Evolutionary conservation across 1,140 invertebrate genomes (phyloP), one percentile per base, ranked within the genome.

Genomic region (Battus philenor): DNA sequence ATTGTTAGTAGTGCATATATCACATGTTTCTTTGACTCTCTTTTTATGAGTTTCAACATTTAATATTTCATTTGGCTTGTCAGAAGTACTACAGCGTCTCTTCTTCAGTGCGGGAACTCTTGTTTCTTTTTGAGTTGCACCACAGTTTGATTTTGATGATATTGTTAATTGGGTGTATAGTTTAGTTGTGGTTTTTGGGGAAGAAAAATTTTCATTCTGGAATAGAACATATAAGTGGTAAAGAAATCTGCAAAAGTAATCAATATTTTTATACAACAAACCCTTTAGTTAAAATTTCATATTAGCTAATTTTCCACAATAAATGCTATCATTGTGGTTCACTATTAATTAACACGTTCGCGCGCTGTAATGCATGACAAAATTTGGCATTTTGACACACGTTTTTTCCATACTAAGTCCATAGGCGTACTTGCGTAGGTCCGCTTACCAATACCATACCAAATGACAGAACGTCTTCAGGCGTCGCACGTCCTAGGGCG

Each of bases 101-200:
- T 82, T 82, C 46, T 85, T 85, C 5, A 76, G 48, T 3, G 70
- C 81, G 9, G 76, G 78, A 13, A 75, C 38, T 63, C 78, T 82
- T 22, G 59, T 39, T 29, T 85, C 77, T 30, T 82, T 82, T 4
- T 77, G 68, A 46, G 50, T 34, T 26, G 49, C 41, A 59, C 54
- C 54, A 50, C 69, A 59, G 34, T 68, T 61, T 11, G 70, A 59
- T 31, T 81, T 85, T 8, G 81, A 64, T 11, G 77, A 85, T 58
- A 85, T 85, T 48, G 81, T 85, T 32, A 85, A 44, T 41, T 85
- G 81, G 36, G 73, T 82, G 22, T 80, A 85, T 7, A 85, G 46
- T 58, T 85, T 85, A 36, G 82, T 85, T 43, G 76, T 70, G 17
- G 76, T 68, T 55, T 60, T 82, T 16, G 71, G 69, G n/a, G 71